Evolutionary conservation across 2,113 vertebrate species (phyloP), one percentile per base, ranked within the genome.

Genomic region (Otus sunia): DNA sequence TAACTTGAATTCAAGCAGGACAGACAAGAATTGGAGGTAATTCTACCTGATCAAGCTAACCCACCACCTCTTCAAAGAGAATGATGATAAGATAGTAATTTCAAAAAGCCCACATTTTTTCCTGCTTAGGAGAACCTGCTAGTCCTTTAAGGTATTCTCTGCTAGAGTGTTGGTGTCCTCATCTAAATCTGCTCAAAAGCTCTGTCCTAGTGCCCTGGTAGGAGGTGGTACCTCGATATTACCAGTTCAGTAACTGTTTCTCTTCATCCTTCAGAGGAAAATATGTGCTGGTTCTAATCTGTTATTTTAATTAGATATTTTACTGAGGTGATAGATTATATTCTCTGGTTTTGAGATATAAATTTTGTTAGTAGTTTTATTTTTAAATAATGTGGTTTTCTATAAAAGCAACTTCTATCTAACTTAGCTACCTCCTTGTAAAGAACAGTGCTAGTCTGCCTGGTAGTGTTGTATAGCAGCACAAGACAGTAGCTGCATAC

Each of bases 101-200:
- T 72, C 7, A 1, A 27, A 43, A 60, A 2, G 2, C 4, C 6
- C 6, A 9, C 5, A 0, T 11, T 30, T 88, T 66, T 25, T 6
- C 26, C 52, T 72, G 34, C 26, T 53, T n/a, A n/a, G 60, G 12
- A 88, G 67, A 59, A 45, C 7, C 19, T 72, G 18, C 58, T 14
- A 1, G 1, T 71, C 26, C 68, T 29, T 4, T 39, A 19, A 52
- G 43, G 14, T 50, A 11, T 52, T 72, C 10, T 45, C 62, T 91
- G 27, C n/a, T 43, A 7, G 8, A n/a, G 11, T 37, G 18, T 39
- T 32, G 59, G 15, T 77, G 69, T 60, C 45, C 36, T 92, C 20
- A 21, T 18, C 18, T 56, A 10, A 21, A 41, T 25, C 34, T 56
- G 47, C 43, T 53, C 30, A 20, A 56, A 74, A 41, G 32, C 66